Percentiles rank a stretch among this genome's conserved stretches.
phyloP scores from a whole-genome alignment of 2,797 vertebrate genomes.

The Ibycter americanus region DNA sequence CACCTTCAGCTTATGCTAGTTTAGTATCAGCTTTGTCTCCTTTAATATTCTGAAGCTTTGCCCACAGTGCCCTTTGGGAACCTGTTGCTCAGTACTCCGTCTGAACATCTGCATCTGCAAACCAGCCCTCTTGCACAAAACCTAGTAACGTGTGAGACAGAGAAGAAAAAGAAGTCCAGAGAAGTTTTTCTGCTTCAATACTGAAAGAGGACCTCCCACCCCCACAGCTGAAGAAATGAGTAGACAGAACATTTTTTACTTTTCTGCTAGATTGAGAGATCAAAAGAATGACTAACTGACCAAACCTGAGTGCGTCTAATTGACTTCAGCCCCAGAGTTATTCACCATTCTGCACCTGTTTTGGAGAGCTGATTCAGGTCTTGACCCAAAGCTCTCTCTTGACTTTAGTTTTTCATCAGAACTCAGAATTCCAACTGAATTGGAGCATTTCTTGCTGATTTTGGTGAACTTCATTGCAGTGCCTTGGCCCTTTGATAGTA shows the following conservation, averaged over 20 bases:
- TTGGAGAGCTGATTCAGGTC: background rate
- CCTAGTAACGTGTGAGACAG: background rate
- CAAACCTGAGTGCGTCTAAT: constrained; percentile 7
- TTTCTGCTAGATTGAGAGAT: background rate
- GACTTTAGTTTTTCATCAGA: background rate
- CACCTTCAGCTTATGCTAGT: background rate
- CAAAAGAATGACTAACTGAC: constrained; percentile 43
- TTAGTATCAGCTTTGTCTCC: background rate
- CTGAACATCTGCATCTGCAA: background rate
- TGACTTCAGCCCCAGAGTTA: constrained; percentile 7
- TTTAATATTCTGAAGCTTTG: background rate
- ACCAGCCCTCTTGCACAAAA: background rate
- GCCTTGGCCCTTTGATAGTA: background rate
- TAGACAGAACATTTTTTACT: background rate
- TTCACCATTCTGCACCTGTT: constrained; percentile 26
- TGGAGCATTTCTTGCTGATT: background rate
- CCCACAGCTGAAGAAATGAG: background rate
- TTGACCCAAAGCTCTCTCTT: background rate
- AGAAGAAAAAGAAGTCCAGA: background rate
- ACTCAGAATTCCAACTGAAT: background rate
- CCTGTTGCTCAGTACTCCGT: background rate
- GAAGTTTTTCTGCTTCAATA: background rate
- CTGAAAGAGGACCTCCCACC: background rate
- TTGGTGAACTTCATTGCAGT: background rate
- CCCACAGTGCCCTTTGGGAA: background rate